Evolutionary conservation across 2,797 vertebrate species (phyloP).

Genomic region (Semotilus atromaculatus): DNA sequence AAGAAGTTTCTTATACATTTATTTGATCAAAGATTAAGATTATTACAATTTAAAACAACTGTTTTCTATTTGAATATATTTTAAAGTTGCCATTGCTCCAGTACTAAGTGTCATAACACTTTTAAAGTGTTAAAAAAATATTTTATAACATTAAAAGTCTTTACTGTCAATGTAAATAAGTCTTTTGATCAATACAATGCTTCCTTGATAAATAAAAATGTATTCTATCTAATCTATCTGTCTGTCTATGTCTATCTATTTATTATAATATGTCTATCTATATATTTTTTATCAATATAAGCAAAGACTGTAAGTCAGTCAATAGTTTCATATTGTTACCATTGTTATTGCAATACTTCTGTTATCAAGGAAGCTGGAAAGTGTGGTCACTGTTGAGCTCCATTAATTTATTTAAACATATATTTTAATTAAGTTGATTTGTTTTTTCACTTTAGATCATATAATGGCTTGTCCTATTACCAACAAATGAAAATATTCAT

Average conservation of each 20-base stretch:
- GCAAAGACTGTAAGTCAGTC: not conserved
- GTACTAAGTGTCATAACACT: too few relatives aligned
- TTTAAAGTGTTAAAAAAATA: not conserved
- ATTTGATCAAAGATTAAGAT: not conserved
- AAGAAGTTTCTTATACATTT: not conserved
- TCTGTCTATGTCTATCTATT: not conserved
- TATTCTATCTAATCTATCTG: too few relatives aligned
- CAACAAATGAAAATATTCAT: not conserved
- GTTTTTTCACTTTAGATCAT: not conserved
- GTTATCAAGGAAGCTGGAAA: not conserved
- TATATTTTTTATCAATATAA: not conserved
- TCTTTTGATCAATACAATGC: not conserved
- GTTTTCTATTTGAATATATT: too few relatives aligned
- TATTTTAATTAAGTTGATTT: not conserved
- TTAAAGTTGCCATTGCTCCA: too few relatives aligned
- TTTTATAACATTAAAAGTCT: not conserved
- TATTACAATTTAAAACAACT: not conserved
- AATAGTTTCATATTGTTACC: not conserved
- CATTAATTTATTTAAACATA: not conserved
- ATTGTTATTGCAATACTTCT: not conserved
- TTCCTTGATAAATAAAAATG: not conserved
- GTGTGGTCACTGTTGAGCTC: not conserved
- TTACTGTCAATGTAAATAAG: not conserved
- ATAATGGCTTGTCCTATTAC: not conserved
- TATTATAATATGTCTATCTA: too few relatives aligned